Percentiles rank a stretch among this genome's conserved stretches.
These are phyloP conservation scores for Hippocampus comes DNA, from an alignment of 2,113 vertebrate genomes.

Conservation along the genomic window DNA sequence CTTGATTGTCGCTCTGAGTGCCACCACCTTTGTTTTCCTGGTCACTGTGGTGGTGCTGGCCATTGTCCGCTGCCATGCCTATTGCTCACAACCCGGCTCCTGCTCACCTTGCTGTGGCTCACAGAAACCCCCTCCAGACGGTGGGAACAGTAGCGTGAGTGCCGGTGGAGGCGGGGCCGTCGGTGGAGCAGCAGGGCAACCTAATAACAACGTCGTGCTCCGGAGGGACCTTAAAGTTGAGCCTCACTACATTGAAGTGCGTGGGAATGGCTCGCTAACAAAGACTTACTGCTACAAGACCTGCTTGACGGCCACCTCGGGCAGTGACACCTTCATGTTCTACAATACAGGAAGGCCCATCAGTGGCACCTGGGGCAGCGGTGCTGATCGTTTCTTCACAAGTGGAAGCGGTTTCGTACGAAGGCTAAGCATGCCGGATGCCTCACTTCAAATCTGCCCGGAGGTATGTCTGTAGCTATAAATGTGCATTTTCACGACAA, in stretches of 20 bases:
- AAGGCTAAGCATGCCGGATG: slow-evolving; percentile 85
- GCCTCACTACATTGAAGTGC: slow-evolving; percentile 94
- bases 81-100: slow-evolving; percentile 79
- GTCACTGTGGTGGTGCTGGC: slow-evolving; percentile 88
- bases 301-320: slow-evolving; percentile 89
- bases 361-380: slow-evolving; percentile 81
- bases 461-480: slow-evolving; percentile 50
- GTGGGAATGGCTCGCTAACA: slow-evolving; percentile 93
- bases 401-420: slow-evolving; percentile 88
- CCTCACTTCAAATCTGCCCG: slow-evolving; percentile 73
- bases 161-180: slow-evolving; percentile 41
- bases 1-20: slow-evolving; percentile 90
- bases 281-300: slow-evolving; percentile 99
- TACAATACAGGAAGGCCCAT: slow-evolving; percentile 92
- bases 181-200: slow-evolving; percentile 71
- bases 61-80: slow-evolving; percentile 86
- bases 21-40: slow-evolving; percentile 92
- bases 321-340: slow-evolving; percentile 98
- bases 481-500: neutral
- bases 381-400: slow-evolving; percentile 88
- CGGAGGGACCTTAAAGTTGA: slow-evolving; percentile 89
- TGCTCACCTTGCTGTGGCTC: slow-evolving; percentile 87
- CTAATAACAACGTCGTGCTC: slow-evolving; percentile 88
- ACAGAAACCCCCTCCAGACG: slow-evolving; percentile 82
- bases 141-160: slow-evolving; percentile 67